Conservation (phyloP, 2,888 invertebrate species). For the Orthosia gracilis region DNA sequence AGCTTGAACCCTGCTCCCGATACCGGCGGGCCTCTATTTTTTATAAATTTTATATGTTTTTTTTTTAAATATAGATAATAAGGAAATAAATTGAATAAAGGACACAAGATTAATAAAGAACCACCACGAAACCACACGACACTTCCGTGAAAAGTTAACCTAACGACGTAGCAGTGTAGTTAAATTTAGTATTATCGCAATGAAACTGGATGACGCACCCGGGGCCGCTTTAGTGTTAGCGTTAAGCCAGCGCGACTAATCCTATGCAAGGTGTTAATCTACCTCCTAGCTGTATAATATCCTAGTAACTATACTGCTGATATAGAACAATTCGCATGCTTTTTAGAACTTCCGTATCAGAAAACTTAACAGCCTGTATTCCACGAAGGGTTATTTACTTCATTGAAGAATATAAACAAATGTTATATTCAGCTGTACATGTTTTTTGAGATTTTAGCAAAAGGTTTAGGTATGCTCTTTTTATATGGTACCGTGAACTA, state of each 20-base stretch:
- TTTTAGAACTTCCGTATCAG: background rate
- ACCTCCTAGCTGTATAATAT: slow-evolving; percentile 1
- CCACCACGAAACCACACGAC: background rate
- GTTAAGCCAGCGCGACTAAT: slow-evolving; percentile 36
- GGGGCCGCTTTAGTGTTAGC: slow-evolving; percentile 22
- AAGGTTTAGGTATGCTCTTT: no score
- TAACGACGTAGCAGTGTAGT: slow-evolving; percentile 9
- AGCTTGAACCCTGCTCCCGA: no score
- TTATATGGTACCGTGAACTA: background rate
- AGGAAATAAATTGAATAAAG: no score
- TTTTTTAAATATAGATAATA: no score
- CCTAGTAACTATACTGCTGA: background rate
- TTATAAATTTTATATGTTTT: no score
- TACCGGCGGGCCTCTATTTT: no score
- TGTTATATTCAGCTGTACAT: no score
- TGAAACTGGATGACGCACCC: slow-evolving; percentile 23
- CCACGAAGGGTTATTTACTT: no score
- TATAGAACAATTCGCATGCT: background rate
- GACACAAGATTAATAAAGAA: background rate
- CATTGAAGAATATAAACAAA: background rate
- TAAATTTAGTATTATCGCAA: slow-evolving; percentile 37
- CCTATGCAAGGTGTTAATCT: slow-evolving; percentile 52
- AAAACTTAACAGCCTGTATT: background rate
- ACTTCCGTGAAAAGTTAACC: background rate
- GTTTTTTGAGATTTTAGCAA: no score